Conservation (phyloP, 2,888 invertebrate species). For the Tortricodes alternella region DNA sequence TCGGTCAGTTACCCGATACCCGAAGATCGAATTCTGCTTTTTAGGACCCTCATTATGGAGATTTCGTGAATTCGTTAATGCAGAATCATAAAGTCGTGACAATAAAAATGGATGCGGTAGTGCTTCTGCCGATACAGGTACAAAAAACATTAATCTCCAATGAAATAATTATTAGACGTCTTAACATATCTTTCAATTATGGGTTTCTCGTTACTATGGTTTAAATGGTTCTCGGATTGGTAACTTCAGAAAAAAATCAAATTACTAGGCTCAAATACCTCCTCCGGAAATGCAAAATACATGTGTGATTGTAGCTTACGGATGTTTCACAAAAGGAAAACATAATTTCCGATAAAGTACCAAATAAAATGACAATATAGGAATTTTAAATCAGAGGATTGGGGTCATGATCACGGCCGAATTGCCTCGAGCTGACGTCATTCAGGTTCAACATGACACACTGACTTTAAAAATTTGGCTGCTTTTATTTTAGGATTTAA, state of each 20-base stretch:
- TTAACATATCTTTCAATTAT: not conserved
- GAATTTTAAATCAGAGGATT: constrained; percentile 7
- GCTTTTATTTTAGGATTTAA: too few species aligned
- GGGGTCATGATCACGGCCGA: constrained; percentile 28
- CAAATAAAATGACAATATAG: constrained; percentile 9
- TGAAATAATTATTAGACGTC: not conserved
- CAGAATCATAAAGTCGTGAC: not conserved
- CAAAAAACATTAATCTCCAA: not conserved
- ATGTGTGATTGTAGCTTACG: not conserved
- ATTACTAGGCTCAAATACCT: not conserved
- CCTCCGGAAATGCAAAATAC: constrained; percentile 4
- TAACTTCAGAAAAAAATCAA: not conserved
- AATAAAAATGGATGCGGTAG: constrained; percentile 12
- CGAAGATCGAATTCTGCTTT: constrained; percentile 35
- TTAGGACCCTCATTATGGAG: constrained; percentile 31
- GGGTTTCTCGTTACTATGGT: not conserved
- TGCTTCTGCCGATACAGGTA: not conserved
- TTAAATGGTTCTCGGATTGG: not conserved
- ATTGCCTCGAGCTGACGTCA: constrained; percentile 5
- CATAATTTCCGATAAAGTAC: constrained; percentile 17
- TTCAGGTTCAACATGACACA: not conserved
- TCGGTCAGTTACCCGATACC: constrained; percentile 60
- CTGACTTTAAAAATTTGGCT: not conserved
- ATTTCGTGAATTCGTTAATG: constrained; percentile 25
- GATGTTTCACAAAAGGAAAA: constrained; percentile 10